Percentiles rank a stretch among this genome's conserved stretches.
Conservation (phyloP, 1,140 invertebrate species). For the Drosophila kepulauana region DNA sequence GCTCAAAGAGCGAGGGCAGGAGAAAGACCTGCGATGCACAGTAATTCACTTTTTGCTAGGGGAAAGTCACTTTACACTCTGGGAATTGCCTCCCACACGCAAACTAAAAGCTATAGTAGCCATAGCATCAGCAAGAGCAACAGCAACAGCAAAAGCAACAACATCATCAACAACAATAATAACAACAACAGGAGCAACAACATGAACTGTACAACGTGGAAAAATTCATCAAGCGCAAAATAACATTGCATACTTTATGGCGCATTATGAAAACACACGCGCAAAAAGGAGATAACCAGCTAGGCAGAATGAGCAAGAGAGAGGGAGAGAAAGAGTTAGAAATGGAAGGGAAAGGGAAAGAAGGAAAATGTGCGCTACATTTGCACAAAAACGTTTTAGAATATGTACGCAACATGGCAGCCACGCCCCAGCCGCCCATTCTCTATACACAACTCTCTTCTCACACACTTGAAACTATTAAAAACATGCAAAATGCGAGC, state of each 20-base stretch:
- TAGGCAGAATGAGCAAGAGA: background rate
- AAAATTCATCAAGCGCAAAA: conserved; percentile 83
- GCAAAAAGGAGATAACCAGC: conserved; percentile 5
- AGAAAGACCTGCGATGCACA: conserved; percentile 35
- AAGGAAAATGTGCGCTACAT: conserved; percentile 68
- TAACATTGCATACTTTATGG: conserved; percentile 84
- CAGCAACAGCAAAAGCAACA: conserved; percentile 40
- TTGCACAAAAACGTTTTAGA: conserved; percentile 79
- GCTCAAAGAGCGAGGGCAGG: background rate
- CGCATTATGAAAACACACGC: conserved; percentile 82
- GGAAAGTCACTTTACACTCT: conserved; percentile 69
- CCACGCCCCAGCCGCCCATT: background rate
- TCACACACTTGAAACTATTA: conserved; percentile 59
- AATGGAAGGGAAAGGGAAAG: background rate
- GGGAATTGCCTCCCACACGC: conserved; percentile 48
- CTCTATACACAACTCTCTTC: background rate
- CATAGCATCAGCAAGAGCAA: conserved; percentile 15
- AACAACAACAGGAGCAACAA: conserved; percentile 9
- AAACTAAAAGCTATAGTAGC: background rate
- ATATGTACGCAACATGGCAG: conserved; percentile 71
- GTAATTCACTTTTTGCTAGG: conserved; percentile 68
- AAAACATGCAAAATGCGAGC: conserved; percentile 72
- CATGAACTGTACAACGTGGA: conserved; percentile 71
- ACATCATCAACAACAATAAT: conserved; percentile 13
- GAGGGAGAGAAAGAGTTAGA: background rate